These are phyloP conservation scores for Apus apus DNA, from an alignment of 2,113 vertebrate species.

Conservation along the genomic window DNA sequence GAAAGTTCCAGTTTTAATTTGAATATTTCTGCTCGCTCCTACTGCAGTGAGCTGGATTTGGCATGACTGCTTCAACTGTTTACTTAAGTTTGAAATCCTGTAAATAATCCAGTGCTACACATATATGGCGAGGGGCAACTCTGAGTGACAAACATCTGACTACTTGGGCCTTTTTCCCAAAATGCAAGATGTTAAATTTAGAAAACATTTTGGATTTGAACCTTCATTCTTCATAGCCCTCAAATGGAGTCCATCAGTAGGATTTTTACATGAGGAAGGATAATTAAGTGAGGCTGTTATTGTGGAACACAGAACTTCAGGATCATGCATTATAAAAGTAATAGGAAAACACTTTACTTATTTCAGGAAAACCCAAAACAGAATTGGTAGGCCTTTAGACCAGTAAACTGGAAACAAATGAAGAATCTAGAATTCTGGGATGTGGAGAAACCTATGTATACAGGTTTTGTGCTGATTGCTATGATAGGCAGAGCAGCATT, in stretches of 20 bases:
- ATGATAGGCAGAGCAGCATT: neutral
- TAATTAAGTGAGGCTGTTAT: neutral
- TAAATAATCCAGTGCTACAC: slow-evolving; percentile 50
- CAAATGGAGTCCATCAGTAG: neutral
- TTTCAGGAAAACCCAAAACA: neutral
- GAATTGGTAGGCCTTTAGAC: neutral
- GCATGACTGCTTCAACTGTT: neutral
- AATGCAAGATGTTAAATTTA: slow-evolving; percentile 50
- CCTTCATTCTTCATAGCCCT: neutral
- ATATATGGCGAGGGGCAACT: slow-evolving; percentile 49
- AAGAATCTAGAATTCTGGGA: neutral
- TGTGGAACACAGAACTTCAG: neutral
- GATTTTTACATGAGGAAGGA: neutral
- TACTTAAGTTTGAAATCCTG: slow-evolving; percentile 20
- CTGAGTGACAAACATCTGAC: neutral
- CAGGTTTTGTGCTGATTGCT: neutral
- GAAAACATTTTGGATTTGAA: slow-evolving; percentile 35
- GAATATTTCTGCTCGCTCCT: neutral
- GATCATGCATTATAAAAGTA: neutral
- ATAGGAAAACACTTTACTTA: neutral
- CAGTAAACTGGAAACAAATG: neutral
- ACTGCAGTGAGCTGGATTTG: neutral
- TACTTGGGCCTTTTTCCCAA: slow-evolving; percentile 51
- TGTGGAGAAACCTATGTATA: neutral
- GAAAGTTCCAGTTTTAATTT: slow-evolving; percentile 11